These are phyloP conservation scores for Notiomystis cincta DNA, from an alignment of 2,113 vertebrate species.

Conservation along the genomic window DNA sequence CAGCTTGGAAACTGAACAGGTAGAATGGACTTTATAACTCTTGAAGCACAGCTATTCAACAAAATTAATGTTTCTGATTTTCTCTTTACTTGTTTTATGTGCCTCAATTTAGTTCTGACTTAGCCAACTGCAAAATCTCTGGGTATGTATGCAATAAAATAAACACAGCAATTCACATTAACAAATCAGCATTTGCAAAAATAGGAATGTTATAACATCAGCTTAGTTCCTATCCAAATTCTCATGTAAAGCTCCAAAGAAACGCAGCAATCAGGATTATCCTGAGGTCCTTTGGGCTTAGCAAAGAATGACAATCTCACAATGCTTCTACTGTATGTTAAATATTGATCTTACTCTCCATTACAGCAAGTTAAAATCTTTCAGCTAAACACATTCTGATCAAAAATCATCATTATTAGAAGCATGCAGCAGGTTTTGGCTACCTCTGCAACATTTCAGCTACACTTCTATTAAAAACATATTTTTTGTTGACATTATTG, in stretches of 20 bases:
- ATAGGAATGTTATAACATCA: neutral
- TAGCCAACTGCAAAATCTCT: neutral
- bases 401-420: neutral
- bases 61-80: neutral
- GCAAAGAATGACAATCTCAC: slow-evolving; percentile 24
- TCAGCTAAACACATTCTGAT: neutral
- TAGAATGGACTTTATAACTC: neutral
- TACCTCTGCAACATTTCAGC: neutral
- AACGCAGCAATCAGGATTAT: neutral
- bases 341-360: neutral
- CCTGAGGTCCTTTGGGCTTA: neutral
- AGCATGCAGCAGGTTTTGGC: neutral
- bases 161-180: neutral
- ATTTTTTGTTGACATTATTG: neutral
- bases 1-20: neutral
- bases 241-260: neutral
- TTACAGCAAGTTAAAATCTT: neutral
- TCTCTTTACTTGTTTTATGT: neutral
- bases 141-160: neutral
- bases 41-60: neutral
- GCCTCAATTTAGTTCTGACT: neutral
- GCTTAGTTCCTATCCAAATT: neutral
- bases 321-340: slow-evolving; percentile 15
- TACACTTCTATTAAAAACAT: neutral
- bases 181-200: neutral